Evolutionary conservation across 2,797 vertebrate genomes (phyloP).

Genomic region (Alfaro cultratus): DNA sequence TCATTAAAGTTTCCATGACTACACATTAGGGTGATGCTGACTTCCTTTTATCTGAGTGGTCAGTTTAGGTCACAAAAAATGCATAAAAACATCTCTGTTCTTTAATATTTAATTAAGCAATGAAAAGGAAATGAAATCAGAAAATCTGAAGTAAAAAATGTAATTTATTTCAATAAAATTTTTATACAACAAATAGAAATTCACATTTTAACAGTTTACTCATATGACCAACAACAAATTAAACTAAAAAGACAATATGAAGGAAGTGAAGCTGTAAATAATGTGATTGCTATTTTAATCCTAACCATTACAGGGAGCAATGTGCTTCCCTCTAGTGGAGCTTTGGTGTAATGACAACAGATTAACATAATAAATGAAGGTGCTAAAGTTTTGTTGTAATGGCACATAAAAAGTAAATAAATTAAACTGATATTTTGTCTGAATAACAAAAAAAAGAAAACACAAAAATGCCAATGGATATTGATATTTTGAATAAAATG

Average conservation of each 20-base stretch:
- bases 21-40: neutral
- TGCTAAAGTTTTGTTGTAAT: no score
- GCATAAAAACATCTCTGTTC: neutral
- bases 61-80: neutral
- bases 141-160: neutral
- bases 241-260: neutral
- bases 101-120: no score
- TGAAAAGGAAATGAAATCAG: no score
- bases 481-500: neutral
- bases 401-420: no score
- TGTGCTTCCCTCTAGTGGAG: neutral
- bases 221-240: neutral
- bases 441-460: neutral
- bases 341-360: neutral
- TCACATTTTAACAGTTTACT: neutral
- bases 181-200: no score
- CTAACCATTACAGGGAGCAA: no score
- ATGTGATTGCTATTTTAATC: no score
- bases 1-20: neutral
- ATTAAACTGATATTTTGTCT: no score
- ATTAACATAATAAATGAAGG: no score
- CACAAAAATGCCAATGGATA: neutral
- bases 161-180: neutral
- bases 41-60: neutral
- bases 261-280: neutral